A percentile compares a stretch with the other conserved stretches of the same genome.
Evolutionary conservation across 2,113 vertebrate species (phyloP).

Genomic region (Nannospalax galili): DNA sequence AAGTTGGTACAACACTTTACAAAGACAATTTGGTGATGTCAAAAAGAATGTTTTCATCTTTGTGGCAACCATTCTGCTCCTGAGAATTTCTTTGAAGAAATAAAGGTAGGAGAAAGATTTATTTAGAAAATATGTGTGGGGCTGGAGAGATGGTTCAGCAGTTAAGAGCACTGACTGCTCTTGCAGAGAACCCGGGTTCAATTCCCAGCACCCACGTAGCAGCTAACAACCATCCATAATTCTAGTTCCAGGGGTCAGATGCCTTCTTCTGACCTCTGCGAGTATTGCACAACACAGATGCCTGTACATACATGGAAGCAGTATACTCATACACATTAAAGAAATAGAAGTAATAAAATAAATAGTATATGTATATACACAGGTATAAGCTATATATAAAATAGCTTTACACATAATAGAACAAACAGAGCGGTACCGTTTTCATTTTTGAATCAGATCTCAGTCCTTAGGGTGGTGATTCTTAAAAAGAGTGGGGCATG

Average conservation of each 20-base stretch:
- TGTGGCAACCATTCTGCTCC: neutral
- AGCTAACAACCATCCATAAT: too few species aligned
- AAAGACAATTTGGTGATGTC: neutral
- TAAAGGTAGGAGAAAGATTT: constrained; percentile 4
- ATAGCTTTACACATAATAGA: neutral
- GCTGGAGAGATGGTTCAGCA: too few species aligned
- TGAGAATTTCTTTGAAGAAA: constrained; percentile 48
- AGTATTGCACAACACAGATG: too few species aligned
- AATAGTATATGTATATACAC: neutral
- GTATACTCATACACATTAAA: too few species aligned
- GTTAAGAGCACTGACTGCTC: too few species aligned
- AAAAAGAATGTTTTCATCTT: constrained; percentile 34
- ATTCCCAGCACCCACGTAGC: too few species aligned
- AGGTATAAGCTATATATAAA: neutral
- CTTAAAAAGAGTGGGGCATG: neutral
- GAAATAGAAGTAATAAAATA: too few species aligned
- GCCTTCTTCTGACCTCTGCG: too few species aligned
- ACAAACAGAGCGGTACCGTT: neutral
- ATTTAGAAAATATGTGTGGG: neutral
- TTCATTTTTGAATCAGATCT: constrained; percentile 28
- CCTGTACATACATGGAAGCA: too few species aligned
- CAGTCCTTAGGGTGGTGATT: neutral
- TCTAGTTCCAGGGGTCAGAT: too few species aligned
- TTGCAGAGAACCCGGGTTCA: too few species aligned
- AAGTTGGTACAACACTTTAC: neutral